Base-by-base conservation (phyloP, 2,888 invertebrate genomes). In the Shargacucullia verbasci region DNA sequence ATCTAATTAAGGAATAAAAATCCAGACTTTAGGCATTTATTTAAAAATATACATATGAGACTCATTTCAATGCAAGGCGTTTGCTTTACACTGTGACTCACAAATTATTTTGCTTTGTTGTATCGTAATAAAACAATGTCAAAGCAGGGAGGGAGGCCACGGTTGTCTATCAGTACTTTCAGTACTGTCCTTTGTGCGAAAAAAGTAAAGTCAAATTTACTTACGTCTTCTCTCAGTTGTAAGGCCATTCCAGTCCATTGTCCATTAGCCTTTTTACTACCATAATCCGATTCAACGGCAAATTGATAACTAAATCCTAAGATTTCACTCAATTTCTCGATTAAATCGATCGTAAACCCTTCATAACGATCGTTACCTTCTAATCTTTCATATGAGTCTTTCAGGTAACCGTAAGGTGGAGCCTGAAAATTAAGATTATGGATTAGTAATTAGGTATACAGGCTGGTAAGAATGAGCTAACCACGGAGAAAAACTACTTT, bases 291-390 rank as follows among this genome's bases (percentile, higher is more conserved):
- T 82, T 97, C 97, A 1, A 95, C 94, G 78, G 96, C 97, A 49
- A 97, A 97, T 1, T 96, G 96, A 80, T 97, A 99, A 76, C 95
- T 96, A 84, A 99, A 99, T 3, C 96, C 96, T 6, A 98, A 90
- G 59, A 95, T 94, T 68, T 95, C 92, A 5, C 97, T 95, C 31
- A 99, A 91, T 83, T 96, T 96, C 1, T 96, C 94, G 56, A 99
- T 96, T 4, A 99, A 89, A 81, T 99, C 99, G 49, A 99, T 95
- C 15, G 97, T 96, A 80, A 97, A 99, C 0, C 98, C 98, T 89
- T 98, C 98, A 81, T 95, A 98, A 1, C 96, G 95, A 71, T 97
- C 98, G 77, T 98, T 98, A 4, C 98, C 98, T 49, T 92, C 93
- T 55, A 97, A 89, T 57, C 89, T 86, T 6, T 79, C 86, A 2